A percentile compares a stretch with the other conserved stretches of the same genome.
phyloP scores from a whole-genome alignment of 2,888 invertebrate species.

The Drosophila formosana region DNA sequence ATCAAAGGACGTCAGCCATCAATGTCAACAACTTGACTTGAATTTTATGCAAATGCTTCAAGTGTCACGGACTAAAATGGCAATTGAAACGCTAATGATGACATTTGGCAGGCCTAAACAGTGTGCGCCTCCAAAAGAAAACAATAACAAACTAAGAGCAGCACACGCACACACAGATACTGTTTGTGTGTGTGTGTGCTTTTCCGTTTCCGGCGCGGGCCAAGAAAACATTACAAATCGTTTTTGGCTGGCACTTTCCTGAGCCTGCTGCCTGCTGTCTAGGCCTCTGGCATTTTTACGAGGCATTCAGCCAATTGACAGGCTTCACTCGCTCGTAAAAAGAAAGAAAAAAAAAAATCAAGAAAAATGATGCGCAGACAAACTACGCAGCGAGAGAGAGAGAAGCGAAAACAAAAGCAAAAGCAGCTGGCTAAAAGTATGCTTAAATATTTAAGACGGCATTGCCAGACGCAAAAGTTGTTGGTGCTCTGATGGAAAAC shows the following conservation, averaged over 20 bases:
- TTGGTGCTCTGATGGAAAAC: slow-evolving; percentile 46
- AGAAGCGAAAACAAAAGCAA: slow-evolving; percentile 26
- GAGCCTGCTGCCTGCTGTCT: slow-evolving; percentile 35
- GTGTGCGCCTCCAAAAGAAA: slow-evolving; percentile 43
- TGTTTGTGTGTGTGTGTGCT: slow-evolving; percentile 40
- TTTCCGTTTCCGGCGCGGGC: slow-evolving; percentile 77
- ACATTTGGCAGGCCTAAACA: slow-evolving; percentile 80
- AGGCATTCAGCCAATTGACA: slow-evolving; percentile 82
- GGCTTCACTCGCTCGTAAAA: slow-evolving; percentile 80
- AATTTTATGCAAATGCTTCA: slow-evolving; percentile 76
- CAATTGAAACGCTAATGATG: slow-evolving; percentile 82
- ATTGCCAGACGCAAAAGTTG: slow-evolving; percentile 54
- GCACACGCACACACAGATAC: slow-evolving; percentile 38
- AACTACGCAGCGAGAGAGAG: slow-evolving; percentile 44
- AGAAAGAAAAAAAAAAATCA: slow-evolving; percentile 53
- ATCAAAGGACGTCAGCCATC: slow-evolving; percentile 64
- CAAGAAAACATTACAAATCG: slow-evolving; percentile 80
- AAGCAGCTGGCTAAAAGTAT: slow-evolving; percentile 63
- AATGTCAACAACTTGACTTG: slow-evolving; percentile 72
- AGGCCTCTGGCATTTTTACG: slow-evolving; percentile 78
- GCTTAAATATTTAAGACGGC: slow-evolving; percentile 74
- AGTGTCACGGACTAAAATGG: slow-evolving; percentile 79
- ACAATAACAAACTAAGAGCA: slow-evolving; percentile 76
- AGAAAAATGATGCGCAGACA: slow-evolving; percentile 78
- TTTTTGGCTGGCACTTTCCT: slow-evolving; percentile 61